Percentiles rank a stretch among this genome's conserved stretches.
Conservation (phyloP, 1,140 invertebrate genomes). For the Reticulitermes speratus region DNA sequence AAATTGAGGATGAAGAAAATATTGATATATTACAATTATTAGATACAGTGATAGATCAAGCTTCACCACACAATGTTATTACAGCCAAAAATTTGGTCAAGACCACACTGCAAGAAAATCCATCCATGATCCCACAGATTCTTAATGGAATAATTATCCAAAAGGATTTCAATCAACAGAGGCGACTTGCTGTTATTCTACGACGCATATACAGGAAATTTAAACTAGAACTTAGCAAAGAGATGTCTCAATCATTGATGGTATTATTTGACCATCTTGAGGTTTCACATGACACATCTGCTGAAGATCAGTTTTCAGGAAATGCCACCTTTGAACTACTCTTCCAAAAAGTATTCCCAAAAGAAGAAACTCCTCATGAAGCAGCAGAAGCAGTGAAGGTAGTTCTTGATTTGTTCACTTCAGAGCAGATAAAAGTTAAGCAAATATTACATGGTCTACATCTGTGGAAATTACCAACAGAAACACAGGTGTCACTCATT, state of each 20-base stretch:
- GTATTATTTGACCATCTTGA: not conserved
- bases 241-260: not conserved
- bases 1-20: not conserved
- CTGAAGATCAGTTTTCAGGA: slow-evolving; percentile 20
- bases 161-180: not conserved
- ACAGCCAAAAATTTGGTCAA: slow-evolving; percentile 9
- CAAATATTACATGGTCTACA: not conserved
- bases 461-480: slow-evolving; percentile 22
- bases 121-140: not conserved
- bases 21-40: slow-evolving; percentile 9
- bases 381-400: not conserved
- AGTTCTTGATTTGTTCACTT: not conserved
- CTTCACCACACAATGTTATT: not conserved
- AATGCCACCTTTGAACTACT: not conserved
- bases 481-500: slow-evolving; percentile 12
- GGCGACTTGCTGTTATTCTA: not conserved
- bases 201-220: slow-evolving; percentile 2
- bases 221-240: not conserved
- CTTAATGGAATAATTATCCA: slow-evolving; percentile 16
- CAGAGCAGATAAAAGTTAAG: not conserved
- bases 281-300: not conserved
- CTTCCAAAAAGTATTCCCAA: slow-evolving; percentile 15
- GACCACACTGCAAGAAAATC: not conserved
- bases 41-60: not conserved
- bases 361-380: slow-evolving; percentile 4